Percentiles rank a stretch among this genome's conserved stretches.
Evolutionary conservation across 92 coral and sea anemone genomes (phyloP).

Genomic region (Epizoanthus ramosus): DNA sequence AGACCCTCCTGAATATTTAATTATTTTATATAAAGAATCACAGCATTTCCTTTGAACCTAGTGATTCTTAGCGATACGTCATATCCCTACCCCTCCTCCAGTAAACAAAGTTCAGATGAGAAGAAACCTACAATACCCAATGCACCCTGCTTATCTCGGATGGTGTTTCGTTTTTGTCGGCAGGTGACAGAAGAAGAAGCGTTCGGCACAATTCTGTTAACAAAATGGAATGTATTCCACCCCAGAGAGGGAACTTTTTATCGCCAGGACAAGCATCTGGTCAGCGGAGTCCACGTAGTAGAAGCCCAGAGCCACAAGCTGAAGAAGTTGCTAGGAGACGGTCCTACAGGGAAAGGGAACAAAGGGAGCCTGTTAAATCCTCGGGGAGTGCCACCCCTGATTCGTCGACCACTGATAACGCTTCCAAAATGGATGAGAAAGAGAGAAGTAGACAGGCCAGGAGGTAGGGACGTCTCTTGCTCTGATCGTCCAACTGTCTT

Average conservation of each 20-base stretch:
- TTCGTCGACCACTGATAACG: conserved; percentile 76
- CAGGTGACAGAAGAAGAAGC: conserved; percentile 94
- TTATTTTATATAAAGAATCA: too few relatives aligned
- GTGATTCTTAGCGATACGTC: too few relatives aligned
- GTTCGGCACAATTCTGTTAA: conserved; percentile 93
- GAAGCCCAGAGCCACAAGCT: conserved; percentile 35
- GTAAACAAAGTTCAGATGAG: too few relatives aligned
- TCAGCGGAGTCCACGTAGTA: conserved; percentile 29
- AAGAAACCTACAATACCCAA: background rate
- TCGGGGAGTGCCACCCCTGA: conserved; percentile 87
- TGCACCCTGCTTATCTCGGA: background rate
- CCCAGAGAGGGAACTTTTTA: conserved; percentile 41
- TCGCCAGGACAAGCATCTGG: conserved; percentile 51
- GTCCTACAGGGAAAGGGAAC: conserved; percentile 33
- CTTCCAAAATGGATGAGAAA: conserved; percentile 84
- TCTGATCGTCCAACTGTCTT: too few relatives aligned
- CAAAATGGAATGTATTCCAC: conserved; percentile 61
- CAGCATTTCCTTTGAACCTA: too few relatives aligned
- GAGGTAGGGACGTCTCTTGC: conserved; percentile 61
- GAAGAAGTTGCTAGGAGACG: conserved; percentile 41
- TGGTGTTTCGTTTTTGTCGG: background rate
- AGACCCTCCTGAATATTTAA: too few relatives aligned
- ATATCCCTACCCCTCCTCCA: too few relatives aligned
- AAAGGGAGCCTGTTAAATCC: conserved; percentile 76
- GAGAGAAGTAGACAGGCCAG: conserved; percentile 81